A percentile compares a stretch with the other conserved stretches of the same genome.
Conservation (phyloP, 2,113 vertebrate genomes). For the Dromaius novaehollandiae region DNA sequence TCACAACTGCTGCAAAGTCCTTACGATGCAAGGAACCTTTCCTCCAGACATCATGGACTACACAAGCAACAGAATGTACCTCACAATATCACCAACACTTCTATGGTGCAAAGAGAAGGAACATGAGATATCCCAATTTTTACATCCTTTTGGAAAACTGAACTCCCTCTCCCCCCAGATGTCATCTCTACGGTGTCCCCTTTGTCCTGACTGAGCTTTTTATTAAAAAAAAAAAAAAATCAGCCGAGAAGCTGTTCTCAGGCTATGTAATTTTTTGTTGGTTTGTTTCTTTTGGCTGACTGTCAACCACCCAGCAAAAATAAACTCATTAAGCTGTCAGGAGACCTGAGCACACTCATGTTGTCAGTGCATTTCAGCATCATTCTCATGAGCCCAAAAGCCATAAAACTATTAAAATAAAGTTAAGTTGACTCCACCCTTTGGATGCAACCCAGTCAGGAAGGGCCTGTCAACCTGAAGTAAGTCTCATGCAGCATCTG, state of each 20-base stretch:
- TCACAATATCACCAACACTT: not conserved
- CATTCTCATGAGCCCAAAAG: not conserved
- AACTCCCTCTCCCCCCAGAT: not conserved
- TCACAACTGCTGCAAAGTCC: not conserved
- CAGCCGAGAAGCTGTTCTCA: not conserved
- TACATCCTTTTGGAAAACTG: not conserved
- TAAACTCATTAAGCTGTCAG: slow-evolving; percentile 43
- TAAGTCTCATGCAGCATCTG: not conserved
- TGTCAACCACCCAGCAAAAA: slow-evolving; percentile 47
- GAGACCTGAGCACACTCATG: not conserved
- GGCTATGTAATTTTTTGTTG: not conserved
- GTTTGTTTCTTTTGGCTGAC: slow-evolving; percentile 20
- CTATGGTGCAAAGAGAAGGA: not conserved
- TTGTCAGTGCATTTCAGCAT: slow-evolving; percentile 26
- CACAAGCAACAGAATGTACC: not conserved
- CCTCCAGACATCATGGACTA: not conserved
- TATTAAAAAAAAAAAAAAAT: not conserved
- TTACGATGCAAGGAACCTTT: not conserved
- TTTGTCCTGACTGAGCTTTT: not conserved
- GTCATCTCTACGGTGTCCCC: not conserved
- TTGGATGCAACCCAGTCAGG: not conserved
- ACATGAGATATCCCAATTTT: not conserved
- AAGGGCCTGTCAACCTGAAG: not conserved
- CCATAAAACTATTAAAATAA: not conserved
- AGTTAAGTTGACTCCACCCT: not conserved